Percentiles rank a stretch among this genome's conserved stretches.
Evolutionary conservation across 2,797 vertebrate genomes (phyloP).

Genomic region (Peromyscus melanophrys): DNA sequence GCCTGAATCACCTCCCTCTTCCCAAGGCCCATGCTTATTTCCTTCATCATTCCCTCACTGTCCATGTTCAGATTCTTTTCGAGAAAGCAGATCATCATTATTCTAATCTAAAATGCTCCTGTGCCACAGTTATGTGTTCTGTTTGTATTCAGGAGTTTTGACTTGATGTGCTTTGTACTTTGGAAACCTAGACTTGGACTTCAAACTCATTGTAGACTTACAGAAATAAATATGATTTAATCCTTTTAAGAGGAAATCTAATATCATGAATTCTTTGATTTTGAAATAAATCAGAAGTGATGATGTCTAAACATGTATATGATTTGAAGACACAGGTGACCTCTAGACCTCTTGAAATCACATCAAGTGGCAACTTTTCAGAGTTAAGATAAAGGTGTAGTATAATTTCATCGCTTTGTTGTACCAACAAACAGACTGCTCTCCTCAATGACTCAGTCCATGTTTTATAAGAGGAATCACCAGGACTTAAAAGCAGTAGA

Average conservation of each 20-base stretch:
- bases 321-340: constrained; percentile 7
- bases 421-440: background rate
- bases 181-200: constrained; percentile 33
- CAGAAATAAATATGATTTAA: constrained; percentile 43
- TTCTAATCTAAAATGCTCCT: background rate
- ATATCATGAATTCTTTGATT: background rate
- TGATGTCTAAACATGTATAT: background rate
- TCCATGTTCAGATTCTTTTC: background rate
- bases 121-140: background rate
- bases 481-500: background rate
- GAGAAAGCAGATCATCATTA: background rate
- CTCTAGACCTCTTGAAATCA: constrained; percentile 47
- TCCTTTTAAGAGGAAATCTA: background rate
- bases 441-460: background rate
- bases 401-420: constrained; percentile 22
- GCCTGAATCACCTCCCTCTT: background rate
- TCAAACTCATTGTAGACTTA: background rate
- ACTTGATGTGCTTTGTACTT: constrained; percentile 26
- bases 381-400: background rate
- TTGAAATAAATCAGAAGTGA: constrained; percentile 44
- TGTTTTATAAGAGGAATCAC: background rate
- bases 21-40: background rate
- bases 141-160: background rate
- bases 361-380: constrained; percentile 21
- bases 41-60: background rate